A percentile compares a stretch with the other conserved stretches of the same genome.
Conservation (phyloP, 1,140 invertebrate species). For the Anastatus disparis region DNA sequence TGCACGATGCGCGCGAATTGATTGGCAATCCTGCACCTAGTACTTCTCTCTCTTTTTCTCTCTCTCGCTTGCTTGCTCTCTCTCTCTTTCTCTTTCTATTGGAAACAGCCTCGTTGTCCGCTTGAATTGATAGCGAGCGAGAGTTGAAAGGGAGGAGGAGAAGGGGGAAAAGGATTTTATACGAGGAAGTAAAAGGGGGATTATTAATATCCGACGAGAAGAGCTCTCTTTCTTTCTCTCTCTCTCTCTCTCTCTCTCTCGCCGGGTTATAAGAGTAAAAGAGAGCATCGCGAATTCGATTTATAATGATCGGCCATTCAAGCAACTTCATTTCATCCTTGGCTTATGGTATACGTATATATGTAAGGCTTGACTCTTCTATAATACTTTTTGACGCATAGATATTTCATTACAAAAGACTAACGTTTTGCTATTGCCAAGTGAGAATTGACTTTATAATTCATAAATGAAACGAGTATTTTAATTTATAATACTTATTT, state of each 20-base stretch:
- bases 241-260: too few species aligned
- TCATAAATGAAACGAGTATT: too few species aligned
- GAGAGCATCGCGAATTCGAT: constrained; percentile 29
- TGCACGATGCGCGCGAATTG: constrained; percentile 60
- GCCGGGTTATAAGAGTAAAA: neutral
- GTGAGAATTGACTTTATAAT: too few species aligned
- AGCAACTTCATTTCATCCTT: constrained; percentile 17
- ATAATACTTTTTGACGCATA: neutral
- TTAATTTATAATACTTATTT: too few species aligned
- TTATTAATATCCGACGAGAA: constrained; percentile 42
- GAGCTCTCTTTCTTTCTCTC: neutral
- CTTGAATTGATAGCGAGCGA: constrained; percentile 45
- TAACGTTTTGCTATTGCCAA: neutral
- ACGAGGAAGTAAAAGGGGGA: constrained; percentile 12
- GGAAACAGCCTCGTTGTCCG: constrained; percentile 45
- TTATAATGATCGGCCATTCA: constrained; percentile 29
- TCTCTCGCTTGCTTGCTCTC: neutral
- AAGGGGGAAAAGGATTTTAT: neutral
- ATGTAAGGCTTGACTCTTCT: too few species aligned
- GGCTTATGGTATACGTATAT: neutral
- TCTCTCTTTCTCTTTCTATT: constrained; percentile 11
- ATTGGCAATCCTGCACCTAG: constrained; percentile 56
- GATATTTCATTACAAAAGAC: constrained; percentile 2
- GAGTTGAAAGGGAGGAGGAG: constrained; percentile 27
- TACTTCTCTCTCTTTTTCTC: neutral